Conservation (phyloP, 2,797 vertebrate genomes). For the Mionectes olivaceus region DNA sequence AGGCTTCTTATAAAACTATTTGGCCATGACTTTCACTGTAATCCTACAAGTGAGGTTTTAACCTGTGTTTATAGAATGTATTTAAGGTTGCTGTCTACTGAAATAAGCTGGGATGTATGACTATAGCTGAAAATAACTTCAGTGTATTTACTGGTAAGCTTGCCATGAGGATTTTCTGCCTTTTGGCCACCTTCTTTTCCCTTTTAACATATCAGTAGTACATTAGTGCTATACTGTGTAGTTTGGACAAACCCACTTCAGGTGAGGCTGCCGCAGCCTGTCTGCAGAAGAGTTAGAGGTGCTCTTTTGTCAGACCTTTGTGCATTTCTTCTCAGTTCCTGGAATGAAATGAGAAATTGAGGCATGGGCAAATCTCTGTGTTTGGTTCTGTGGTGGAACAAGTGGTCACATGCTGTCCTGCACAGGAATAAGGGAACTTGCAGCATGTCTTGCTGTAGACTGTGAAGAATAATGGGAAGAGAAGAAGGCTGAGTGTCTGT, state of each 20-base stretch:
- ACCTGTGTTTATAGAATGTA: not conserved
- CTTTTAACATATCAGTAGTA: not conserved
- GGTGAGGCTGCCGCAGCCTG: not conserved
- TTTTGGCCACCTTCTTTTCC: not conserved
- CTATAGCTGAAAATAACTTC: constrained; percentile 1
- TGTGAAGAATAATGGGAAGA: not conserved
- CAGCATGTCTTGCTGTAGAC: not conserved
- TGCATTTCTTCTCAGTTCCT: not conserved
- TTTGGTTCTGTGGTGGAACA: not conserved
- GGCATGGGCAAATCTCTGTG: not conserved
- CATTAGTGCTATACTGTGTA: not conserved
- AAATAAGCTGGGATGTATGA: not conserved
- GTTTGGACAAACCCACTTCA: not conserved
- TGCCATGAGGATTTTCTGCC: not conserved
- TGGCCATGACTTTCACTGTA: not conserved
- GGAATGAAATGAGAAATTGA: not conserved
- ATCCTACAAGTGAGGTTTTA: not conserved
- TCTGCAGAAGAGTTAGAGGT: not conserved
- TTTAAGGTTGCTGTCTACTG: not conserved
- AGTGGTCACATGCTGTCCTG: not conserved
- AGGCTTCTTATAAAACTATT: not conserved
- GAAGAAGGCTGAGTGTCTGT: not conserved
- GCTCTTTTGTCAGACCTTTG: not conserved
- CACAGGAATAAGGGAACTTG: not conserved
- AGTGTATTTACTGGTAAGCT: not conserved